Evolutionary conservation across 1,140 invertebrate species (phyloP).

Genomic region (Hirudo medicinalis): DNA sequence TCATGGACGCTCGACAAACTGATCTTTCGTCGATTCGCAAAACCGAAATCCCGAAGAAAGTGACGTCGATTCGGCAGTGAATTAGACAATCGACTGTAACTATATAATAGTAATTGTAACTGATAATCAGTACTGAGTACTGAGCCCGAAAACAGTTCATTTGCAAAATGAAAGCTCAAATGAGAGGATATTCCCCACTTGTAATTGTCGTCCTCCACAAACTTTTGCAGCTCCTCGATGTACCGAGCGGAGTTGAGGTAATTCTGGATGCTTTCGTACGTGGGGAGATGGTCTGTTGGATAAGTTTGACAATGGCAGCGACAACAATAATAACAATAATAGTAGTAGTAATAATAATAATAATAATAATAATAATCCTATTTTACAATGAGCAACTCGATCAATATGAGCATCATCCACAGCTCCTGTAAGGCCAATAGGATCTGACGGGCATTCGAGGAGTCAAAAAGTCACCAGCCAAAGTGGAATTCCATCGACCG

Average conservation of each 20-base stretch:
- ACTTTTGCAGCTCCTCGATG: constrained; percentile 88
- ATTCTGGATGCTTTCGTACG: constrained; percentile 56
- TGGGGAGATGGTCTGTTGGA: constrained; percentile 48
- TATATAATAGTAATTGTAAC: too few relatives aligned
- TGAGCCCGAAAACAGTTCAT: not conserved
- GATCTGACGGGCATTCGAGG: not conserved
- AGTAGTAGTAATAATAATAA: too few relatives aligned
- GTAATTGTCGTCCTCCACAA: constrained; percentile 91
- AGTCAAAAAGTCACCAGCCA: not conserved
- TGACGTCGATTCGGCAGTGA: not conserved
- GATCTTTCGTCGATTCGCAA: not conserved
- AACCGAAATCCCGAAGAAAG: not conserved
- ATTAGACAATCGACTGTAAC: not conserved
- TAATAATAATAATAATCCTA: too few relatives aligned
- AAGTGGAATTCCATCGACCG: not conserved
- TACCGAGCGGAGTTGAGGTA: constrained; percentile 76
- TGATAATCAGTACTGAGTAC: not conserved
- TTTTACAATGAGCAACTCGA: too few relatives aligned
- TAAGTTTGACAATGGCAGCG: too few relatives aligned
- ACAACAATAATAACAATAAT: too few relatives aligned
- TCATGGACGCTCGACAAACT: too few relatives aligned
- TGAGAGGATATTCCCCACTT: constrained; percentile 52
- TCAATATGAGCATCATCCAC: not conserved
- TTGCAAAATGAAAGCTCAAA: not conserved
- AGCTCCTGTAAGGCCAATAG: not conserved